These are phyloP conservation scores for Neria commutata DNA, from an alignment of 2,888 invertebrate genomes.

Conservation along the genomic window DNA sequence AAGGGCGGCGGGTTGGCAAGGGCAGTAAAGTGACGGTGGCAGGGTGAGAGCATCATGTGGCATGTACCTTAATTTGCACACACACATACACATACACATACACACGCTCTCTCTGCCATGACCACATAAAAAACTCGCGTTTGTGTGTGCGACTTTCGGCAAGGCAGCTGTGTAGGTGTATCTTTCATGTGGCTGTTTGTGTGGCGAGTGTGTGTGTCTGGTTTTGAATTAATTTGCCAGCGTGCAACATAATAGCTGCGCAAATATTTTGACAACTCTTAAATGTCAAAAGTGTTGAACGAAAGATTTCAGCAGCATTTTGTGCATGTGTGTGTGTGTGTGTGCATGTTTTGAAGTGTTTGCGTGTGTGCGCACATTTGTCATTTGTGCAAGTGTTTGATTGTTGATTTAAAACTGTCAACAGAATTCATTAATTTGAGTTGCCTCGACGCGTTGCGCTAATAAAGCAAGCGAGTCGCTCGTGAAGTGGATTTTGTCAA, in stretches of 20 bases:
- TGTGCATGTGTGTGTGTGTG: neutral
- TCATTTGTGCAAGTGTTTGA: too few relatives aligned
- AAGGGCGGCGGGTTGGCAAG: neutral
- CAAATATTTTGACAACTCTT: slow-evolving; percentile 39
- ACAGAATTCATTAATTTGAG: too few relatives aligned
- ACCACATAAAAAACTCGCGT: slow-evolving; percentile 33
- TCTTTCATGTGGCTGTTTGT: slow-evolving; percentile 17
- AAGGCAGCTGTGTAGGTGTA: neutral
- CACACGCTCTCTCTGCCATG: too few relatives aligned
- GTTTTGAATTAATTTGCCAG: slow-evolving; percentile 47
- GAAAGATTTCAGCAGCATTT: neutral
- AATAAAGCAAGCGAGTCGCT: too few relatives aligned
- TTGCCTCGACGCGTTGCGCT: too few relatives aligned
- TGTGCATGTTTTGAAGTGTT: neutral
- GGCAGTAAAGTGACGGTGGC: neutral
- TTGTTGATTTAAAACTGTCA: too few relatives aligned
- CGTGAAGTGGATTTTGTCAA: too few relatives aligned
- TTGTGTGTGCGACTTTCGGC: neutral
- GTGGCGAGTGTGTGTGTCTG: slow-evolving; percentile 17
- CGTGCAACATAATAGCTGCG: slow-evolving; percentile 45
- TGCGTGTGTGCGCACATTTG: too few relatives aligned
- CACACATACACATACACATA: slow-evolving; percentile 47
- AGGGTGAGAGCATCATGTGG: neutral
- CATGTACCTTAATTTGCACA: slow-evolving; percentile 45
- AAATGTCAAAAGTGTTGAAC: neutral